phyloP scores from a whole-genome alignment of 2,113 vertebrate genomes.

The Plecotus auritus region DNA sequence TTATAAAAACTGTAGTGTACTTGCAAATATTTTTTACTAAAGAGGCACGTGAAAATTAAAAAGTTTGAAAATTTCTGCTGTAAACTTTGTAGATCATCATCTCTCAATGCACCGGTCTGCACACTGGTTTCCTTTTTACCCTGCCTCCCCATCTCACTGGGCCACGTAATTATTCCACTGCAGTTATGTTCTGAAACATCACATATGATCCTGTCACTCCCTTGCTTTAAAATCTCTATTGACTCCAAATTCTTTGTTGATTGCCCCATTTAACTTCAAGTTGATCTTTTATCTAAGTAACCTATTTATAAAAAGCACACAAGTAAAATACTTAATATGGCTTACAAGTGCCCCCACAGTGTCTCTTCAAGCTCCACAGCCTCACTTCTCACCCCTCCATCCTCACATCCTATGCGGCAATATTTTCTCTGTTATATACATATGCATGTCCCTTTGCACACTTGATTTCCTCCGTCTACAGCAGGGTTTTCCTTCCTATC shows the following conservation, averaged over 20 bases:
- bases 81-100: neutral
- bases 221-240: neutral
- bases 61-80: neutral
- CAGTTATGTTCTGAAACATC: neutral
- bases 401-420: neutral
- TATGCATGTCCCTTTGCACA: neutral
- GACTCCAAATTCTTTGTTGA: neutral
- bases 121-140: neutral
- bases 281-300: neutral
- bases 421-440: neutral
- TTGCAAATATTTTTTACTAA: neutral
- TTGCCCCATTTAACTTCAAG: neutral
- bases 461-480: neutral
- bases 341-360: neutral
- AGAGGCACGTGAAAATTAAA: neutral
- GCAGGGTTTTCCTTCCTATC: neutral
- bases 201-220: neutral
- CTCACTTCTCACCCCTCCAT: neutral
- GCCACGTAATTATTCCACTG: neutral
- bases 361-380: neutral
- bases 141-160: neutral
- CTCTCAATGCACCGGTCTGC: neutral
- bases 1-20: neutral
- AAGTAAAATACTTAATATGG: neutral
- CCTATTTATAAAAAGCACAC: neutral